phyloP scores from a whole-genome alignment of 2,113 vertebrate species.

The Austrofundulus limnaeus region DNA sequence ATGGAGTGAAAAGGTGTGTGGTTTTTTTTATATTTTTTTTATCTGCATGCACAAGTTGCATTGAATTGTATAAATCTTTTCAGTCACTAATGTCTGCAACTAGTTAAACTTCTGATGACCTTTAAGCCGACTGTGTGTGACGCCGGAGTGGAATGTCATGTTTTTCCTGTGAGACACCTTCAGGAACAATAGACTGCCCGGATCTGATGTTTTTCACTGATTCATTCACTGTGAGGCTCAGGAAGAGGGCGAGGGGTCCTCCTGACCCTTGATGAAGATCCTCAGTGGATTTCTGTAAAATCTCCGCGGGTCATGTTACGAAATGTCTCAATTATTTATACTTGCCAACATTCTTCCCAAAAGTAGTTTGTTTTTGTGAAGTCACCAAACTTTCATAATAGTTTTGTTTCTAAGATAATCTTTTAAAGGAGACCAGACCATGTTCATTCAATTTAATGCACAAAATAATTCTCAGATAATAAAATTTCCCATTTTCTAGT shows the following conservation, averaged over 20 bases:
- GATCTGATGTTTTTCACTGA: slow-evolving; percentile 17
- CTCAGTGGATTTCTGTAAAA: no score
- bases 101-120: slow-evolving; percentile 1
- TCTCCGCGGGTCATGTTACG: neutral
- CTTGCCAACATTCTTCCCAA: no score
- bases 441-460: no score
- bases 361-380: no score
- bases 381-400: no score
- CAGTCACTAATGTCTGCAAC: neutral
- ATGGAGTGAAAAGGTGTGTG: slow-evolving; percentile 74
- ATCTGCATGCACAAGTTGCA: neutral
- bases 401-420: no score
- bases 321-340: neutral
- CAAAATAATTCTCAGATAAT: no score
- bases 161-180: slow-evolving; percentile 47
- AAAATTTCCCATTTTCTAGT: no score
- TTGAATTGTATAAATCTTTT: neutral
- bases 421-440: no score
- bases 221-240: no score
- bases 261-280: slow-evolving; percentile 8
- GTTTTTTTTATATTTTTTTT: neutral
- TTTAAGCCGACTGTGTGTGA: slow-evolving; percentile 8
- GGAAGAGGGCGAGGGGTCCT: no score
- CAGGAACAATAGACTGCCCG: slow-evolving; percentile 47
- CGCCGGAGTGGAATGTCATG: slow-evolving; percentile 53